A percentile compares a stretch with the other conserved stretches of the same genome.
These are phyloP conservation scores for Gortyna flavago DNA, from an alignment of 2,888 invertebrate species.

Conservation along the genomic window DNA sequence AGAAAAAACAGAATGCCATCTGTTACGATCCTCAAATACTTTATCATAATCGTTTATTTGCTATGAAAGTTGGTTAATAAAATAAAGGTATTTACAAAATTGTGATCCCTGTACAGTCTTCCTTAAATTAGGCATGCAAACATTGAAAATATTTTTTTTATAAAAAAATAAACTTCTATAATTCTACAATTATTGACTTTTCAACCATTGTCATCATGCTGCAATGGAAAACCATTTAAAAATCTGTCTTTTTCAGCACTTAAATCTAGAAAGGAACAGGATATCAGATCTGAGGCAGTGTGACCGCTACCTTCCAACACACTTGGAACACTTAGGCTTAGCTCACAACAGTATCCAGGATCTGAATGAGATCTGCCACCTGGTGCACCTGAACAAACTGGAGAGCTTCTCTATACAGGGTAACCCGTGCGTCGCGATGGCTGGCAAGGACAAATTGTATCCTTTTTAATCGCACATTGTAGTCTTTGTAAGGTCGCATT, in stretches of 20 bases:
- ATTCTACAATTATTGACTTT: neutral
- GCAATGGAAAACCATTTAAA: neutral
- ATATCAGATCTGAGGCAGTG: slow-evolving; percentile 95
- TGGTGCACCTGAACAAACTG: slow-evolving; percentile 93
- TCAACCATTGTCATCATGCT: neutral
- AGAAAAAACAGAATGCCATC: neutral
- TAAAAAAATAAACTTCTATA: too few species aligned
- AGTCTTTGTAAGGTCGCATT: too few species aligned
- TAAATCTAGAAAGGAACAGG: slow-evolving; percentile 96
- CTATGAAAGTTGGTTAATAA: neutral
- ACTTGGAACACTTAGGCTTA: slow-evolving; percentile 93
- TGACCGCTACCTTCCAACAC: slow-evolving; percentile 94
- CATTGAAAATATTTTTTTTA: too few species aligned
- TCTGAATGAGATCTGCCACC: slow-evolving; percentile 95
- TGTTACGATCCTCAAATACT: neutral
- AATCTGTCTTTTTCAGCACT: slow-evolving; percentile 90
- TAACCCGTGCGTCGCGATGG: slow-evolving; percentile 96
- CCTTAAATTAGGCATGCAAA: too few species aligned
- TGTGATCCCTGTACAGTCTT: neutral
- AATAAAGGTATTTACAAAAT: neutral
- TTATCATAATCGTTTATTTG: neutral
- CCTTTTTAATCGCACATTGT: slow-evolving; percentile 86
- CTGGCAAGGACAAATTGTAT: slow-evolving; percentile 94
- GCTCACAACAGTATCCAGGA: slow-evolving; percentile 96
- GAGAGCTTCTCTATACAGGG: slow-evolving; percentile 95